Conservation (phyloP, 2,888 invertebrate genomes). For the Elegia similella region DNA sequence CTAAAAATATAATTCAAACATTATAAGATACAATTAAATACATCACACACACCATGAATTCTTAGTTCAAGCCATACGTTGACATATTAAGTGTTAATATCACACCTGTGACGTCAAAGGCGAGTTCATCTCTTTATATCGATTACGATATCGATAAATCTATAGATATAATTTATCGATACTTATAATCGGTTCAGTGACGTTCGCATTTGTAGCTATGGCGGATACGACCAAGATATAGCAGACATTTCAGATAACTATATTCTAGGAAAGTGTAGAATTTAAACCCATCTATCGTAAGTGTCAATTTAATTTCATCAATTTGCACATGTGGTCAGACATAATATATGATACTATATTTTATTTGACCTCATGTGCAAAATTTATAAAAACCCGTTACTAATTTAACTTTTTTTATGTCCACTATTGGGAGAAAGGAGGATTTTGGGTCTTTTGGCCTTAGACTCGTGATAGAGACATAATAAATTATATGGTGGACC, state of each 20-base stretch:
- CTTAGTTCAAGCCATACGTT: not conserved
- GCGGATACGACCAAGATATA: not conserved
- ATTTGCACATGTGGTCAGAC: no score
- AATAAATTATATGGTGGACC: no score
- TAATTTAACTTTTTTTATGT: no score
- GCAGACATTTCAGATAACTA: not conserved
- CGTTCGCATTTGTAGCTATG: slow-evolving; percentile 2
- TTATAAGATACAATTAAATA: not conserved
- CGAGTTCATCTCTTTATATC: slow-evolving; percentile 5
- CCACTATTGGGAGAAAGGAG: no score
- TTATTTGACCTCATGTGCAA: no score
- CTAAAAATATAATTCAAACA: not conserved
- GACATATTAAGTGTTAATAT: not conserved
- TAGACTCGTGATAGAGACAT: no score
- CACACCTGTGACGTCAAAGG: slow-evolving; percentile 1
- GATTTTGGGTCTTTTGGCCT: no score
- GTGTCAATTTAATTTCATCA: not conserved
- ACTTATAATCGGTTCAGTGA: not conserved
- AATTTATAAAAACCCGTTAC: no score
- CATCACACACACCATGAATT: not conserved
- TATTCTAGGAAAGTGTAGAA: not conserved
- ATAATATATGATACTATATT: no score
- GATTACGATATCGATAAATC: slow-evolving; percentile 6
- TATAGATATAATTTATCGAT: not conserved
- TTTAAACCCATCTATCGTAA: not conserved